Conservation (phyloP, 2,888 invertebrate genomes). For the Syritta pipiens region DNA sequence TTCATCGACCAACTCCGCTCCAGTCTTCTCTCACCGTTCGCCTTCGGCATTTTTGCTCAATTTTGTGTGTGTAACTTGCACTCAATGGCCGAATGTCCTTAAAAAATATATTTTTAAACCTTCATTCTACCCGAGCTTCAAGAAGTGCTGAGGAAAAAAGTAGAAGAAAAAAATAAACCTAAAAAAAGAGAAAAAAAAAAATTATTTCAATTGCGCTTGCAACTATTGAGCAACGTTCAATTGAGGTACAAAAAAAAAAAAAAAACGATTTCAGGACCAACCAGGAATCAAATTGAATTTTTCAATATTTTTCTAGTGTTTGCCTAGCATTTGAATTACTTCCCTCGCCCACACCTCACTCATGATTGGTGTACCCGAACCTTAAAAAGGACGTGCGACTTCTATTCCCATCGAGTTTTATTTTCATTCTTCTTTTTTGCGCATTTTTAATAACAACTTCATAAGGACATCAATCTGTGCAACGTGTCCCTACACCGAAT, state of each 20-base stretch:
- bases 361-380: not conserved
- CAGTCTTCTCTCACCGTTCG: not conserved
- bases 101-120: constrained; percentile 41
- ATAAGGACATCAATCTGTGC: constrained; percentile 32
- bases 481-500: constrained; percentile 10
- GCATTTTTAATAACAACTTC: constrained; percentile 43
- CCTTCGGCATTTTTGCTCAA: constrained; percentile 6
- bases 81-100: constrained; percentile 28
- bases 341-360: not conserved
- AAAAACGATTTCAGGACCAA: constrained; percentile 7
- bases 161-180: not conserved
- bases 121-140: not conserved
- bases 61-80: constrained; percentile 51
- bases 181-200: constrained; percentile 2
- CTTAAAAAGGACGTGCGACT: constrained; percentile 8
- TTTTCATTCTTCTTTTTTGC: constrained; percentile 1
- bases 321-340: constrained; percentile 52
- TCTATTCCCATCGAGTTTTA: constrained; percentile 6
- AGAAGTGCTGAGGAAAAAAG: not conserved
- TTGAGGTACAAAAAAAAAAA: too few species aligned
- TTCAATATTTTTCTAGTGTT: constrained; percentile 64
- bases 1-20: not conserved
- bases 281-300: constrained; percentile 46
- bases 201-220: constrained; percentile 13
- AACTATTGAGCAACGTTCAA: constrained; percentile 38